phyloP scores from a whole-genome alignment of 2,113 vertebrate genomes.

The Vulpes lagopus region DNA sequence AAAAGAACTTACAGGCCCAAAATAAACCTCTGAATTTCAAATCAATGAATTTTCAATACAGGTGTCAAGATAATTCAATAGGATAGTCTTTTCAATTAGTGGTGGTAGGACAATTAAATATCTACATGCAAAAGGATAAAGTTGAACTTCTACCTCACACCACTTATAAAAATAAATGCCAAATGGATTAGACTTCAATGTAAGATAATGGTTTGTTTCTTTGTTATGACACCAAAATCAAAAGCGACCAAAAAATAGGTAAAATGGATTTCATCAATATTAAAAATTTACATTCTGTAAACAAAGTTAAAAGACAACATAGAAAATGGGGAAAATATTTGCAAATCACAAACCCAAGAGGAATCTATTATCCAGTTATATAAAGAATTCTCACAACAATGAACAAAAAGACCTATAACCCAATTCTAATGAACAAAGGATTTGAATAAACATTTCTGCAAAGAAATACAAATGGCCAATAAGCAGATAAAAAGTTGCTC shows the following conservation, averaged over 20 bases:
- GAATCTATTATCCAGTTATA: not conserved
- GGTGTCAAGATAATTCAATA: not conserved
- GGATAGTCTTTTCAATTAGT: not conserved
- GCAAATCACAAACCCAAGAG: not conserved
- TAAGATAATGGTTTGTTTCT: not conserved
- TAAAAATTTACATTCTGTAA: not conserved
- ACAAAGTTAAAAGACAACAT: not conserved
- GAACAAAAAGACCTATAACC: not conserved
- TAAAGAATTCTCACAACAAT: not conserved
- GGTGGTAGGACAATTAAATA: not conserved
- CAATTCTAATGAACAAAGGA: constrained; percentile 25
- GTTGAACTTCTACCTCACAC: not conserved
- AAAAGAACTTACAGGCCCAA: not conserved
- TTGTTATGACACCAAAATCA: not conserved
- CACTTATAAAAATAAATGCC: not conserved
- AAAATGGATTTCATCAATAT: not conserved
- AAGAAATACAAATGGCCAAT: constrained; percentile 1
- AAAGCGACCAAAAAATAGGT: not conserved
- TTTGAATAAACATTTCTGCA: not conserved
- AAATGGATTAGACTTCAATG: not conserved
- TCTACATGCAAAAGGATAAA: not conserved
- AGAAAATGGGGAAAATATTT: not conserved
- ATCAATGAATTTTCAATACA: not conserved
- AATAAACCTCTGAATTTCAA: not conserved
- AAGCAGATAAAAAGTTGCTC: constrained; percentile 1